Conservation (phyloP, 2,797 vertebrate genomes). For the Spinibarbus caldwelli region DNA sequence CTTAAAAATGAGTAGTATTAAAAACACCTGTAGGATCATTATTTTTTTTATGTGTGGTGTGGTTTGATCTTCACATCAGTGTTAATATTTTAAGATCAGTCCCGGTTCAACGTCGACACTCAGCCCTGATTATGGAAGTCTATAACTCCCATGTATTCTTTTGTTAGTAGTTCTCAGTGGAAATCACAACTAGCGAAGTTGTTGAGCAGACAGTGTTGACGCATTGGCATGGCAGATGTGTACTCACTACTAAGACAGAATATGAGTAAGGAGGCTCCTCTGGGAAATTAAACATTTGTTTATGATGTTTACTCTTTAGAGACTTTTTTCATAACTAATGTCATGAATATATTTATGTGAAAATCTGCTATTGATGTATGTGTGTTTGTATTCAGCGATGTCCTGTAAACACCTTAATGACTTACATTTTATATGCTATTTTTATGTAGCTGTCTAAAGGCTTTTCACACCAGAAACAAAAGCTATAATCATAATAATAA, state of each 20-base stretch:
- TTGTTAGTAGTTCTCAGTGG: not conserved
- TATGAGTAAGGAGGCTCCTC: not conserved
- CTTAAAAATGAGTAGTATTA: not conserved
- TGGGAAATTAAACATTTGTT: conserved; percentile 32
- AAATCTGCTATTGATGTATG: conserved; percentile 9
- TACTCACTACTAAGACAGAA: not conserved
- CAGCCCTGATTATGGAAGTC: not conserved
- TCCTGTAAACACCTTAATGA: not conserved
- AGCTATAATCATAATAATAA: not conserved
- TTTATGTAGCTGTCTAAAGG: not conserved
- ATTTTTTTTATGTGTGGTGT: not conserved
- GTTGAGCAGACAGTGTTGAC: not conserved
- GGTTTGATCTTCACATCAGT: not conserved
- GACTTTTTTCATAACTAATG: not conserved
- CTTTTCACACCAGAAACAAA: not conserved
- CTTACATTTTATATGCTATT: not conserved
- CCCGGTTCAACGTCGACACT: not conserved
- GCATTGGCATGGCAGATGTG: conserved; percentile 21
- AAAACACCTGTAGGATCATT: not conserved
- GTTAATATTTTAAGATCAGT: not conserved
- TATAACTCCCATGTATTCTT: conserved; percentile 1
- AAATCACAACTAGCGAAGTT: conserved; percentile 16
- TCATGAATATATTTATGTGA: conserved; percentile 8
- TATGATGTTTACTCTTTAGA: conserved; percentile 17
- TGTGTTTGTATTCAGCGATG: not conserved